A percentile compares a stretch with the other conserved stretches of the same genome.
phyloP scores from a whole-genome alignment of 2,888 invertebrate species.

The Sepioteuthis lessoniana region DNA sequence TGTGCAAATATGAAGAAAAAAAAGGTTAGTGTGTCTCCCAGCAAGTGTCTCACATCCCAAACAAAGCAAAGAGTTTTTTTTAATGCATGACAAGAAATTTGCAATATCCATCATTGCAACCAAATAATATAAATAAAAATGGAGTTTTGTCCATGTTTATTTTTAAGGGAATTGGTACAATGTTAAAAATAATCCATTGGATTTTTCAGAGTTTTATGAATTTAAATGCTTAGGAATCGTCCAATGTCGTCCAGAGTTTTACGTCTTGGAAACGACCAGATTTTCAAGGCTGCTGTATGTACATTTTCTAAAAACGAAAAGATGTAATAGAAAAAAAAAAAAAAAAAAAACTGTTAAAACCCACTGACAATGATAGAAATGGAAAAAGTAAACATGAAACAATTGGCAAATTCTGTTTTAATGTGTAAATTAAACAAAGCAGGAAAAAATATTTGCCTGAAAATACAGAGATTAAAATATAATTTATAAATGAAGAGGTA shows the following conservation, averaged over 20 bases:
- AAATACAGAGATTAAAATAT: too few species aligned
- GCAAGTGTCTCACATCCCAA: slow-evolving; percentile 18
- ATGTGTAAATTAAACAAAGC: too few species aligned
- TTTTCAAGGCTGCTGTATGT: not conserved
- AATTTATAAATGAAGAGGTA: too few species aligned
- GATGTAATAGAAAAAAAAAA: not conserved
- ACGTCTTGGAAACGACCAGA: not conserved
- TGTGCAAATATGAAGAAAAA: not conserved
- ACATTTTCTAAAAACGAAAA: not conserved
- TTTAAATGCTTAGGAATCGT: not conserved
- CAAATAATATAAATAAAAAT: not conserved
- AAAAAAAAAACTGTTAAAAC: not conserved
- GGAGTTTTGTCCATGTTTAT: not conserved
- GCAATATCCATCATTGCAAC: not conserved
- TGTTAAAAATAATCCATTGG: not conserved
- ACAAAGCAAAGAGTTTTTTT: not conserved
- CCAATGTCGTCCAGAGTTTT: not conserved
- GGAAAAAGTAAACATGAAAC: not conserved
- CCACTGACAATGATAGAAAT: not conserved
- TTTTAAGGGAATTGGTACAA: not conserved
- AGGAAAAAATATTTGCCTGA: too few species aligned
- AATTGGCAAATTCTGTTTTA: not conserved
- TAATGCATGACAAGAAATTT: not conserved
- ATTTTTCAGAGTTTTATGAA: not conserved
- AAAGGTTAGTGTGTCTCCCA: not conserved